Conservation (phyloP, 2,797 vertebrate species). For the Melanotaenia boesemani region DNA sequence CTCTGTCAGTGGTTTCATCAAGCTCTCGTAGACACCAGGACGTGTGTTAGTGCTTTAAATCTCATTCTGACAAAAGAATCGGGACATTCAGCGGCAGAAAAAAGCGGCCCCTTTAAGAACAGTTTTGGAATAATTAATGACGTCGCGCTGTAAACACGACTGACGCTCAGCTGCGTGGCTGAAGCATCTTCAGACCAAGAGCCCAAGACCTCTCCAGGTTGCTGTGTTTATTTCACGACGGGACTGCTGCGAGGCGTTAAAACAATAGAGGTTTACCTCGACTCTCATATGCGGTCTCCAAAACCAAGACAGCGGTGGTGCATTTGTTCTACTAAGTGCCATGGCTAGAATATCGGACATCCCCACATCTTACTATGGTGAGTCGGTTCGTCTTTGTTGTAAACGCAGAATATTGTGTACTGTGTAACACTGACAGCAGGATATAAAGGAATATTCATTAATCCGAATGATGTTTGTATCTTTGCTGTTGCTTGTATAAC, state of each 20-base stretch:
- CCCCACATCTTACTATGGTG: constrained; percentile 84
- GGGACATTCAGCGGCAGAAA: neutral
- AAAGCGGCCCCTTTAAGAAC: constrained; percentile 75
- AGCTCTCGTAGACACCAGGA: neutral
- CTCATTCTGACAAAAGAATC: constrained; percentile 48
- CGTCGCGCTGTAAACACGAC: constrained; percentile 86
- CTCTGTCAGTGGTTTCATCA: neutral
- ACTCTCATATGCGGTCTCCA: constrained; percentile 87
- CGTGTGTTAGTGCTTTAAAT: neutral
- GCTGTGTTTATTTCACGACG: constrained; percentile 66
- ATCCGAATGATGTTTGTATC: constrained; percentile 11
- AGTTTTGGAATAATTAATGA: constrained; percentile 79
- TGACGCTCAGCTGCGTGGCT: constrained; percentile 83
- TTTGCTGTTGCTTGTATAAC: constrained; percentile 30
- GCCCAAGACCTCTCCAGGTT: constrained; percentile 50
- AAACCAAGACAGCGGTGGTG: constrained; percentile 84
- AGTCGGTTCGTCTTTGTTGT: constrained; percentile 77
- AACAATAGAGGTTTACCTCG: constrained; percentile 49
- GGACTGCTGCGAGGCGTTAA: constrained; percentile 40
- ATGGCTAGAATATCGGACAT: constrained; percentile 85
- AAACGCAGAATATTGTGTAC: constrained; percentile 37
- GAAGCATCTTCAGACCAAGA: constrained; percentile 66
- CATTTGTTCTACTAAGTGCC: constrained; percentile 71
- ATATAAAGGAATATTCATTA: neutral
- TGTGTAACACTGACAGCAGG: constrained; percentile 40